phyloP scores from a whole-genome alignment of 53 echinoderm and acorn worm genomes.

The Glandiceps talaboti region DNA sequence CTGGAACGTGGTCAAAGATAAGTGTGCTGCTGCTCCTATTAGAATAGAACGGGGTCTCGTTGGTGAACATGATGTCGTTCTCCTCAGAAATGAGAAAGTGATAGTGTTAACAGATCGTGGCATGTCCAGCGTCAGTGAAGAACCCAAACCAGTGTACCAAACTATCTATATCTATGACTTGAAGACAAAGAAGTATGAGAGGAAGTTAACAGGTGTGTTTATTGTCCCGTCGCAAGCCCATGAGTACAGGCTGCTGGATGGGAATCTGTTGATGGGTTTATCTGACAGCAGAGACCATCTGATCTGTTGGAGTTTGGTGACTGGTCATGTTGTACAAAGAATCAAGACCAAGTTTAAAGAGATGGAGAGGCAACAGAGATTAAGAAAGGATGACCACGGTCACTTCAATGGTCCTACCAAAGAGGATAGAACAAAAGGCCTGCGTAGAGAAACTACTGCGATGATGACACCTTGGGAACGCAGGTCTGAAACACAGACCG shows the following conservation, averaged over 20 bases:
- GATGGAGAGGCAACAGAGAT: constrained; percentile 22
- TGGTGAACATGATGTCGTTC: constrained; percentile 60
- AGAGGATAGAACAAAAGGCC: constrained; percentile 20
- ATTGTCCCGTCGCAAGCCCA: constrained; percentile 85
- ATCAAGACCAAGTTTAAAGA: constrained; percentile 75
- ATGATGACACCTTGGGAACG: constrained; percentile 91
- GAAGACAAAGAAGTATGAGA: constrained; percentile 76
- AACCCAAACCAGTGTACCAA: constrained; percentile 59
- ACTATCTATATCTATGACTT: constrained; percentile 83
- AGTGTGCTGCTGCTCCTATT: constrained; percentile 66
- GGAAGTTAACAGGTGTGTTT: constrained; percentile 73
- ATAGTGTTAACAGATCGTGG: constrained; percentile 72
- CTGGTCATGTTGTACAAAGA: constrained; percentile 74
- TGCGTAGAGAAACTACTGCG: constrained; percentile 51
- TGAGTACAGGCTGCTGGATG: constrained; percentile 76
- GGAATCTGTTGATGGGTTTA: constrained; percentile 69
- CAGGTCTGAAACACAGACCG: constrained; percentile 67
- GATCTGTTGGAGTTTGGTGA: constrained; percentile 69
- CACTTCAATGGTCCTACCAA: constrained; percentile 6
- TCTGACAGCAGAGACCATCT: constrained; percentile 89
- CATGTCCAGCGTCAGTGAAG: constrained; percentile 70
- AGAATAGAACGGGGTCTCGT: constrained; percentile 73
- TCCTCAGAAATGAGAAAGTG: constrained; percentile 60
- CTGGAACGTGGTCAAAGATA: constrained; percentile 92
- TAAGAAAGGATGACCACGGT: constrained; percentile 30